Percentiles rank a stretch among this genome's conserved stretches.
phyloP scores from a whole-genome alignment of 1,140 invertebrate species.

The Diabrotica undecimpunctata region DNA sequence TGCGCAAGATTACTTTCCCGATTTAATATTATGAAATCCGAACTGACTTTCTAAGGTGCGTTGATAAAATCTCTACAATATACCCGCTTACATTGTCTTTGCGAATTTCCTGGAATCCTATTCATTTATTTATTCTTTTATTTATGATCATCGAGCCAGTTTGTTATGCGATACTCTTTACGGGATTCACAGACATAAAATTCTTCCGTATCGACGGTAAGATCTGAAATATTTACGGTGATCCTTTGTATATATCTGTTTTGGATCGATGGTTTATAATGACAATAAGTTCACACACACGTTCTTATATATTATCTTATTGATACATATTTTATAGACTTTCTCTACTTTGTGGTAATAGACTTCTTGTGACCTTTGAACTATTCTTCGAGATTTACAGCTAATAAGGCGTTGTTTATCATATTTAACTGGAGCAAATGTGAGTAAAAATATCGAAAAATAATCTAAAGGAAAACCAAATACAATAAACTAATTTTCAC shows the following conservation, averaged over 20 bases:
- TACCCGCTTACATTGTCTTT: constrained; percentile 18
- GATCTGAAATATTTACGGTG: constrained; percentile 18
- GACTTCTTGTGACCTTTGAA: not conserved
- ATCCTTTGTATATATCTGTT: constrained; percentile 8
- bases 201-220: constrained; percentile 6
- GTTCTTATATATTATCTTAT: not conserved
- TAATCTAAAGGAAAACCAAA: no score
- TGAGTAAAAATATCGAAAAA: no score
- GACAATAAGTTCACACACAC: constrained; percentile 5
- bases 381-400: not conserved
- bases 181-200: constrained; percentile 15
- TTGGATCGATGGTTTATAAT: constrained; percentile 8
- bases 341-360: not conserved
- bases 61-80: constrained; percentile 18
- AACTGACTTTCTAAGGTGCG: constrained; percentile 21
- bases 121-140: constrained; percentile 21
- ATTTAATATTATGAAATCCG: constrained; percentile 24
- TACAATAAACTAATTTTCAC: no score
- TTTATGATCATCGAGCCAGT: constrained; percentile 19
- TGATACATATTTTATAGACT: constrained; percentile 1
- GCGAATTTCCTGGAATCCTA: constrained; percentile 15
- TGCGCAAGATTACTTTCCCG: constrained; percentile 20
- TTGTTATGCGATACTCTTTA: constrained; percentile 19
- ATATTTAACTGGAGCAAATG: no score
- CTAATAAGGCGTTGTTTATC: no score